These are phyloP conservation scores for Psococerastis gibbosa DNA, from an alignment of 2,888 invertebrate species.

Conservation along the genomic window DNA sequence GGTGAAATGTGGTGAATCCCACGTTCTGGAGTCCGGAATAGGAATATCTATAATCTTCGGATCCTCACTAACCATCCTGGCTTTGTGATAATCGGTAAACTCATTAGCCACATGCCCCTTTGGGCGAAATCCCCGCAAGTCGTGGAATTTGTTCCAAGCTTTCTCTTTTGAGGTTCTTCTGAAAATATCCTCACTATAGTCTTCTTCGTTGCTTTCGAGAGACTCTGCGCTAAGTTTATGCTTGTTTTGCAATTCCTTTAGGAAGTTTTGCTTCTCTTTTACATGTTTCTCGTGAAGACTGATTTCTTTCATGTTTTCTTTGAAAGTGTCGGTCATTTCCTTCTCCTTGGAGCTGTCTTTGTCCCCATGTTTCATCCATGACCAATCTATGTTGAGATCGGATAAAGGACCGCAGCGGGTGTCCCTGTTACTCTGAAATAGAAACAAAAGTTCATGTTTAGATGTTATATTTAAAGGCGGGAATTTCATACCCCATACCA, in stretches of 20 bases:
- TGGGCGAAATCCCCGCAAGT: neutral
- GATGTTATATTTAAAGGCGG: too few relatives aligned
- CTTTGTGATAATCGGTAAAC: neutral
- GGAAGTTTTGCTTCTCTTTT: constrained; percentile 1
- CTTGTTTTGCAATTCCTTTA: neutral
- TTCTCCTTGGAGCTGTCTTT: neutral
- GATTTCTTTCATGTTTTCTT: constrained; percentile 4
- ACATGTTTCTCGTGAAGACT: neutral
- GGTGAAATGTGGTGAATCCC: constrained; percentile 1
- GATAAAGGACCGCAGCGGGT: constrained; percentile 51
- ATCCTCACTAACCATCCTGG: neutral
- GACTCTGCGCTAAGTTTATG: neutral
- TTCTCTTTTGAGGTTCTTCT: neutral
- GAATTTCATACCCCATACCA: too few relatives aligned
- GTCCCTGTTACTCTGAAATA: constrained; percentile 56
- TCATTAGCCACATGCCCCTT: neutral
- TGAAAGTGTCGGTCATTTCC: constrained; percentile 8
- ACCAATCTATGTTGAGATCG: constrained; percentile 42
- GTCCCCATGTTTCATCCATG: constrained; percentile 24
- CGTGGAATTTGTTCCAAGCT: constrained; percentile 1
- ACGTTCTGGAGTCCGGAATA: neutral
- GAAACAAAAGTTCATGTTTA: too few relatives aligned
- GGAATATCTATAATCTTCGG: neutral
- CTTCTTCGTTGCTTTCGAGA: neutral
- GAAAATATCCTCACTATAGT: neutral